Evolutionary conservation across 2,888 invertebrate species (phyloP).

Genomic region (Zhengitettix transpicula): DNA sequence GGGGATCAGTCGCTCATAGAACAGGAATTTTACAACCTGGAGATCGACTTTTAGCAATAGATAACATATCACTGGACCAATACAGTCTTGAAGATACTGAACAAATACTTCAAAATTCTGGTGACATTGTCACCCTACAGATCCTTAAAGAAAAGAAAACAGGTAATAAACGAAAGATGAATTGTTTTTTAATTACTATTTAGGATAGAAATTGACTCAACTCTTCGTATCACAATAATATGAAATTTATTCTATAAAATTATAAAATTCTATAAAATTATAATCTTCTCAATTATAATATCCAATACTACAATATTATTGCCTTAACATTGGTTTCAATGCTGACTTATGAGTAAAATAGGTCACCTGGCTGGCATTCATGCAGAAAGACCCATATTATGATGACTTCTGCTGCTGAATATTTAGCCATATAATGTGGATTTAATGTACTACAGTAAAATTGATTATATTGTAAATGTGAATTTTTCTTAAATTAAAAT

Average conservation of each 20-base stretch:
- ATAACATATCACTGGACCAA: slow-evolving; percentile 62
- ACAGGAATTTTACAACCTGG: slow-evolving; percentile 76
- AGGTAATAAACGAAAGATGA: too few species aligned
- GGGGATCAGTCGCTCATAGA: slow-evolving; percentile 79
- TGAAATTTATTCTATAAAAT: too few species aligned
- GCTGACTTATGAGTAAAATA: too few species aligned
- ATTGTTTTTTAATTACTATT: too few species aligned
- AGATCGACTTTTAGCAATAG: slow-evolving; percentile 74
- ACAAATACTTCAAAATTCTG: slow-evolving; percentile 36
- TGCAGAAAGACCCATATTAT: too few species aligned
- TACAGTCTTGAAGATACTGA: slow-evolving; percentile 37
- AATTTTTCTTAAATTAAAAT: background rate
- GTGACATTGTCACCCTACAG: slow-evolving; percentile 31
- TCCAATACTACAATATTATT: too few species aligned
- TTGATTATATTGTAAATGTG: background rate
- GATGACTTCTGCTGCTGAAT: background rate
- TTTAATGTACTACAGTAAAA: background rate
- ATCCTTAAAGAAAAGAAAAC: slow-evolving; percentile 24
- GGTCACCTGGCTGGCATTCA: too few species aligned
- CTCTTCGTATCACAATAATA: background rate
- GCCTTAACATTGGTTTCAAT: too few species aligned
- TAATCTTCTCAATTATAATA: too few species aligned
- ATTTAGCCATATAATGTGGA: background rate
- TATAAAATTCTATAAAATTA: too few species aligned
- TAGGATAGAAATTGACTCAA: background rate